phyloP scores from a whole-genome alignment of 2,797 vertebrate species.

The Pempheris klunzingeri region DNA sequence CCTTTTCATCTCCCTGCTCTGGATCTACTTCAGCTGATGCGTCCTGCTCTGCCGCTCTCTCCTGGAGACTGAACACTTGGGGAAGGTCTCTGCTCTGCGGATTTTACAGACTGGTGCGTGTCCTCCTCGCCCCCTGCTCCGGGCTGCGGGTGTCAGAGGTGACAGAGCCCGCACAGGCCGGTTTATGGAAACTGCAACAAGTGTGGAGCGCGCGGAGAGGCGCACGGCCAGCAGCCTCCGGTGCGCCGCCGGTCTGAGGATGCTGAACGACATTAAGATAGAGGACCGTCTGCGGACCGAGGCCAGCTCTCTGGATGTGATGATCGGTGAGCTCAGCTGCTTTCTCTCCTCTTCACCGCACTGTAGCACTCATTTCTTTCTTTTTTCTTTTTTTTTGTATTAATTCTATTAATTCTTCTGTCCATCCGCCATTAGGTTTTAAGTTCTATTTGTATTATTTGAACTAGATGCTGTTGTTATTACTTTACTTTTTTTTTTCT shows the following conservation, averaged over 20 bases:
- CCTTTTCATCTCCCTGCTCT: not conserved
- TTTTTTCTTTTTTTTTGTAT: too few relatives aligned
- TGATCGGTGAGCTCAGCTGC: conserved; percentile 85
- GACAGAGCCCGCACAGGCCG: not conserved
- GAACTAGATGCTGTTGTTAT: not conserved
- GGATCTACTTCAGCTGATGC: conserved; percentile 22
- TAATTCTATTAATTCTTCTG: not conserved
- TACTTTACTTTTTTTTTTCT: too few relatives aligned
- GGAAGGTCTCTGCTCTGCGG: not conserved
- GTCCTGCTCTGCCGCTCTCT: not conserved
- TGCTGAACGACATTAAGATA: conserved; percentile 85
- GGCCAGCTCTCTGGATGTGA: conserved; percentile 83
- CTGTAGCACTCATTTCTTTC: too few relatives aligned
- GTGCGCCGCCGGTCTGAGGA: conserved; percentile 80
- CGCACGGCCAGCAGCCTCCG: conserved; percentile 66
- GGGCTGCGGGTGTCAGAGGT: not conserved
- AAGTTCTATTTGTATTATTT: not conserved
- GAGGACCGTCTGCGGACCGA: conserved; percentile 82
- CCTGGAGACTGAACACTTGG: not conserved
- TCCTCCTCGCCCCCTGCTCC: too few relatives aligned
- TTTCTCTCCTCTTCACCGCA: too few relatives aligned
- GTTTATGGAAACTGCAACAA: conserved; percentile 86
- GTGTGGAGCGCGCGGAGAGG: conserved; percentile 79
- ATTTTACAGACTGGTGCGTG: not conserved
- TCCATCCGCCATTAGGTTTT: not conserved